These are phyloP conservation scores for Carassius carassius DNA, from an alignment of 2,113 vertebrate species.

Conservation along the genomic window DNA sequence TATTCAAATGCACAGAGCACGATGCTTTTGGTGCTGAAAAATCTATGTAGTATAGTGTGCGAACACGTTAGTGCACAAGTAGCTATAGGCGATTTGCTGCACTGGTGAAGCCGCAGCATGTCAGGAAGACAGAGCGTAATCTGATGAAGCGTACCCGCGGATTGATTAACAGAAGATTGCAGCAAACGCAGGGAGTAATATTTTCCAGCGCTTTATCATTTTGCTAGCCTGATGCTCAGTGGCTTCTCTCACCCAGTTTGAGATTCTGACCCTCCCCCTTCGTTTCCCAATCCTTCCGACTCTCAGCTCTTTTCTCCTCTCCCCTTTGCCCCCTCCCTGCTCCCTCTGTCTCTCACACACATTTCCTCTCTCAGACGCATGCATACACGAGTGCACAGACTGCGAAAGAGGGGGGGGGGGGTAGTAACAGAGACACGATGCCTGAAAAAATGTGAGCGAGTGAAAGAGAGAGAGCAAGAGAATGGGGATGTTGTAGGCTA, in stretches of 20 bases:
- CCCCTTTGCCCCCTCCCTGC: constrained; percentile 64
- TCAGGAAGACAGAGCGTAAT: constrained; percentile 44
- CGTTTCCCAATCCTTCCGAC: constrained; percentile 61
- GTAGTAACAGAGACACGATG: constrained; percentile 67
- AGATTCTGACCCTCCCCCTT: constrained; percentile 76
- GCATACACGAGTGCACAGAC: constrained; percentile 61
- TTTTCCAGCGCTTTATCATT: constrained; percentile 70
- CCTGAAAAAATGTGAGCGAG: constrained; percentile 65
- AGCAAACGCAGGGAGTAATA: constrained; percentile 63
- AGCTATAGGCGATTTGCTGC: constrained; percentile 2
- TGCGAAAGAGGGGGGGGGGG: constrained; percentile 56
- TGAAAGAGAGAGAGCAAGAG: constrained; percentile 56
- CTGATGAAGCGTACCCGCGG: constrained; percentile 63
- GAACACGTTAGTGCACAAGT: background rate
- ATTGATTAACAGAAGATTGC: constrained; percentile 69
- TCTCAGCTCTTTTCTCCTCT: constrained; percentile 67
- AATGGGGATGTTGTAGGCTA: constrained; percentile 52
- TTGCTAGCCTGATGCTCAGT: constrained; percentile 72
- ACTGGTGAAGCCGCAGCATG: background rate
- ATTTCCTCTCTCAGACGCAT: constrained; percentile 46
- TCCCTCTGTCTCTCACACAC: constrained; percentile 56
- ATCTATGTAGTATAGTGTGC: background rate
- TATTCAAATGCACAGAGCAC: background rate
- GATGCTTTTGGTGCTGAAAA: background rate
- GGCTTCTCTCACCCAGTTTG: constrained; percentile 74